Base-by-base conservation (phyloP, 2,797 vertebrate genomes). In the Sebastes diaconus region DNA sequence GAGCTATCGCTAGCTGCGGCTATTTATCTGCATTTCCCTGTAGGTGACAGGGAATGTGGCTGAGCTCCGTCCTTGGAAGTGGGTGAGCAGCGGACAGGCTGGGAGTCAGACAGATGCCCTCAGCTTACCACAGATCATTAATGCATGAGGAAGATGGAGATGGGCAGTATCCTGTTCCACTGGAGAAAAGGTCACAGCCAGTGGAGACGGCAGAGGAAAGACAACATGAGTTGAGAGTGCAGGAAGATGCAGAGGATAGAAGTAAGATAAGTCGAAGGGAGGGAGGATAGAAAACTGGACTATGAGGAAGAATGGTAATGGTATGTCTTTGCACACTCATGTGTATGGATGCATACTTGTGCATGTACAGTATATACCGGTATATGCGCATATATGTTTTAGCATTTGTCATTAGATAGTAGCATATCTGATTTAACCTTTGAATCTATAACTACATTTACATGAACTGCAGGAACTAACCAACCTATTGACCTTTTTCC, bases 121-220 rank as follows among this genome's bases (percentile, higher is more conserved):
- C 89, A 86, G 90, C 91, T 93, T 88, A 90, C 92, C 92, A 88
- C 93, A 93, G 93, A 95, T 95, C 95, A 96, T 94, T 96, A 95
- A 95, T 96, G 94, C 93, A 96, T 95, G 94, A 96, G 93, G 85
- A 88, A 93, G 94, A 93, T 92, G 92, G 93, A 92, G 94, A 94
- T 88, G 90, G 88, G 91, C 90, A 93, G 93, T 88, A 94, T 96
- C 94, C 84, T 93, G 90, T 94, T 95, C 93, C 94, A 91, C 92
- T 89, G 91, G 90, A 94, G 91, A 93, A 93, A 94, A 93, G 92
- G 92, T 93, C 93, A 93, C 59, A 84, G 83, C 46, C 79, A 77
- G 83, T 77, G 70, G 77, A 90, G 88, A 87, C 81, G 80, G 82
- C 80, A 75, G 83, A 83, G 86, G 75, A 77, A 75, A 90, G 81